Evolutionary conservation across 2,797 vertebrate genomes (phyloP), one percentile per base, ranked within the genome.

Genomic region (Lepidocolaptes lacrymiger): DNA sequence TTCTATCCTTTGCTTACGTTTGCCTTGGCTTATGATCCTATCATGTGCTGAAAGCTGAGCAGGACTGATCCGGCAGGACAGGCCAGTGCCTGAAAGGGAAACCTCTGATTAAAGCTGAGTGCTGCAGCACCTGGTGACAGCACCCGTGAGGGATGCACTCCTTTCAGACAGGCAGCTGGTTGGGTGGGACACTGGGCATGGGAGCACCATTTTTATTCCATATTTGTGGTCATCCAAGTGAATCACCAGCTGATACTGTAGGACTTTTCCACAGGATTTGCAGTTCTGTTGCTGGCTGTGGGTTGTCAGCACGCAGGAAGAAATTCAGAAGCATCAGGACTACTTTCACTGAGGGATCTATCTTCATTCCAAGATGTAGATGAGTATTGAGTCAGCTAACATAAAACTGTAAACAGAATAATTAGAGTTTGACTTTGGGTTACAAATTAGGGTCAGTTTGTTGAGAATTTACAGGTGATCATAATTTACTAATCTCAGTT

Each of bases 31-130:
- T 58, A 77, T 0, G 82, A 95, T 94, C 75, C 46, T 95, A 85
- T 94, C 96, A 66, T 54, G 89, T 83, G 92, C 85, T 91, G 95
- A 96, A 94, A 94, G 68, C 56, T 61, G 37, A 94, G 88, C 72
- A 80, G 84, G 74, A 56, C 74, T 46, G 63, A 95, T 74, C 84
- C 0, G 0, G 89, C 64, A 87, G 61, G 86, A 89, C 0, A 0
- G 78, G 84, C 61, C 84, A 92, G n/a, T 0, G 0, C 89, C 68
- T 92, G 91, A 66, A 79, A 89, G 54, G 52, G 75, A 95, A 91
- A 83, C n/a, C 39, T 88, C 46, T 83, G 78, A 64, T 89, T 61
- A 74, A 89, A 71, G 24, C 41, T 54, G 54, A 39, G 68, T 28
- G 26, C 39, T 91, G 39, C 24, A 52, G 55, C 14, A 48, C 55